A percentile compares a stretch with the other conserved stretches of the same genome.
Conservation (phyloP, 2,797 vertebrate species). For the Crenichthys baileyi region DNA sequence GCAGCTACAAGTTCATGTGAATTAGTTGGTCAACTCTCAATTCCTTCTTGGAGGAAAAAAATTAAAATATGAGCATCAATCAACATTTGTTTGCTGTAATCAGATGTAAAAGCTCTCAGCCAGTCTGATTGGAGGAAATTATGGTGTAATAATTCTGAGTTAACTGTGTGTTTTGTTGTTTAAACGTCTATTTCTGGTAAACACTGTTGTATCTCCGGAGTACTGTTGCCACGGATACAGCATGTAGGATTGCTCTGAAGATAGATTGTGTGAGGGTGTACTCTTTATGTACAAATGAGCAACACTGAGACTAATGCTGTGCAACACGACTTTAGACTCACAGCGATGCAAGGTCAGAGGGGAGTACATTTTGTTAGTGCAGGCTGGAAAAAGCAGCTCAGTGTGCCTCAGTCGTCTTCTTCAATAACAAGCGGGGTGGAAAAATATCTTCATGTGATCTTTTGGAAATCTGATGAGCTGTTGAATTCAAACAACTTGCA, state of each 20-base stretch:
- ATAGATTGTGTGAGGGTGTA: not conserved
- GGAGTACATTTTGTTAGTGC: not conserved
- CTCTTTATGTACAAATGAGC: conserved; percentile 19
- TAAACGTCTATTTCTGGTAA: conserved; percentile 41
- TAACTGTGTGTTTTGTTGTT: conserved; percentile 1
- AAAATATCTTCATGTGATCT: not conserved
- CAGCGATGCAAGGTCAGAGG: not conserved
- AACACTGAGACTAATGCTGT: conserved; percentile 1
- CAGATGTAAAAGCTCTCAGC: not conserved
- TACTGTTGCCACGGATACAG: conserved; percentile 13
- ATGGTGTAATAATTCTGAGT: not conserved
- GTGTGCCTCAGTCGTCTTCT: not conserved
- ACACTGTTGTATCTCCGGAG: conserved; percentile 5
- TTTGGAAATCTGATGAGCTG: not conserved
- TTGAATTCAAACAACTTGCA: not conserved
- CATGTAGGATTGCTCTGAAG: not conserved
- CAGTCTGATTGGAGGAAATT: not conserved
- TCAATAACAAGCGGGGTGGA: not conserved
- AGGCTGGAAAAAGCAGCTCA: too few relatives aligned
- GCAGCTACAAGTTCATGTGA: not conserved
- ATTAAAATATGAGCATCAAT: not conserved
- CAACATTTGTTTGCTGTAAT: not conserved
- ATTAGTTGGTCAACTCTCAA: not conserved
- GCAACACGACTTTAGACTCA: not conserved
- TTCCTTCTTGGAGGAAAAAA: not conserved